Evolutionary conservation across 2,797 vertebrate species (phyloP), one percentile per base, ranked within the genome.

Genomic region (Rhynchotus rufescens): DNA sequence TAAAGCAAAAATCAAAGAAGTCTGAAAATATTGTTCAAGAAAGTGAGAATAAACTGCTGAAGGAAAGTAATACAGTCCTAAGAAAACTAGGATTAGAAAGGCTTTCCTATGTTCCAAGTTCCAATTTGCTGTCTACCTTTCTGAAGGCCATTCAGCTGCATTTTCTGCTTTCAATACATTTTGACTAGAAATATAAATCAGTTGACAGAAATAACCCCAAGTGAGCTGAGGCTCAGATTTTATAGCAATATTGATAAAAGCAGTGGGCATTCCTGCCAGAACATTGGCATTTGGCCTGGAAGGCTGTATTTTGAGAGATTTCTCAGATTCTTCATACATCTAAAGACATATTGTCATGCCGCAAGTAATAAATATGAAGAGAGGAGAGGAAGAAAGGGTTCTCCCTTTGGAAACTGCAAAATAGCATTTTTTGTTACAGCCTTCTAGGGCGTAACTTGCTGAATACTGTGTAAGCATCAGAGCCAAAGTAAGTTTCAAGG

Each of bases 181-280:
- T 86, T 88, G 71, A 86, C 75, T 76, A 34, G 74, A 68, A 85
- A 81, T 25, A 90, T 90, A 93, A 86, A 92, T 86, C 87, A 93
- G 68, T 42, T 86, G 87, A 93, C 65, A 81, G 89, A 95, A 86
- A 86, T 49, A 94, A 93, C 83, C 10, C 69, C 71, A 76, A 54
- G 40, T 25, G 36, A 92, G 57, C 44, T 42, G 77, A 75, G 65
- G 65, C 68, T 89, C 86, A 52, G 71, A 80, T 89, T 92, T 93
- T 92, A 79, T 15, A 88, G 62, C 77, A 92, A 74, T 77, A 86
- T 73, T 94, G 77, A 81, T 86, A 93, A 92, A 92, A 93, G 40
- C 68, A 81, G 44, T 30, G 71, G 77, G 40, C 74, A 92, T 76
- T 87, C 62, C 69, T 78, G 62, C 6, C 0, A 0, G 34, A 88